Conservation (phyloP, 2,113 vertebrate species). For the Riparia riparia region DNA sequence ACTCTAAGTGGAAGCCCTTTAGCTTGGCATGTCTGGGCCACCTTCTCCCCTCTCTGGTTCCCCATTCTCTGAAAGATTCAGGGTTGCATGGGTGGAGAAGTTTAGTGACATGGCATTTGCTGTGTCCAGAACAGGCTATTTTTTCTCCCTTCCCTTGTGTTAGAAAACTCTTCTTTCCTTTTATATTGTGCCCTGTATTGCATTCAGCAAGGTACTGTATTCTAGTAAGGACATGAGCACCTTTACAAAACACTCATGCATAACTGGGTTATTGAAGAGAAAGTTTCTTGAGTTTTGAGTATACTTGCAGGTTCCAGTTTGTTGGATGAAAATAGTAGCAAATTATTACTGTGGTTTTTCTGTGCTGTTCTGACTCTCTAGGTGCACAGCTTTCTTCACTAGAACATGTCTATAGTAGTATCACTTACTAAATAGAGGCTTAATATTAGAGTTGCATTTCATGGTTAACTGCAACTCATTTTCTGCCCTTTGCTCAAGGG, state of each 20-base stretch:
- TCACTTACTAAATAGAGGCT: conserved; percentile 3
- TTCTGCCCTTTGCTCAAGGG: conserved; percentile 53
- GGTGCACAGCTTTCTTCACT: background rate
- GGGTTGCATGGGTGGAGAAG: fast-evolving
- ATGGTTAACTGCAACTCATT: conserved; percentile 33
- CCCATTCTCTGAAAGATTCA: fast-evolving
- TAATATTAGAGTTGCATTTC: conserved; percentile 37
- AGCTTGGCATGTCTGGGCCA: background rate
- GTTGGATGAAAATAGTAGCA: background rate
- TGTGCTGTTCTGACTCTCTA: background rate
- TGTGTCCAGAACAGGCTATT: background rate
- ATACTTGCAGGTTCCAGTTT: background rate
- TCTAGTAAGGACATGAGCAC: background rate
- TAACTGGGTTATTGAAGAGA: background rate
- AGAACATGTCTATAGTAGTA: background rate
- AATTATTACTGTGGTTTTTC: background rate
- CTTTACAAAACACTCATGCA: background rate
- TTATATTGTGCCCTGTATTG: background rate
- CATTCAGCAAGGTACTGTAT: background rate
- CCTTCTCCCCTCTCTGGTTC: background rate
- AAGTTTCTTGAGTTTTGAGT: background rate
- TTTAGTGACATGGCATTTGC: background rate
- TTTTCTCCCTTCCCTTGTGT: background rate
- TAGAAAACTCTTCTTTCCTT: background rate
- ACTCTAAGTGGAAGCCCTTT: background rate